phyloP scores from a whole-genome alignment of 2,797 vertebrate species.

The Hybognathus amarus region DNA sequence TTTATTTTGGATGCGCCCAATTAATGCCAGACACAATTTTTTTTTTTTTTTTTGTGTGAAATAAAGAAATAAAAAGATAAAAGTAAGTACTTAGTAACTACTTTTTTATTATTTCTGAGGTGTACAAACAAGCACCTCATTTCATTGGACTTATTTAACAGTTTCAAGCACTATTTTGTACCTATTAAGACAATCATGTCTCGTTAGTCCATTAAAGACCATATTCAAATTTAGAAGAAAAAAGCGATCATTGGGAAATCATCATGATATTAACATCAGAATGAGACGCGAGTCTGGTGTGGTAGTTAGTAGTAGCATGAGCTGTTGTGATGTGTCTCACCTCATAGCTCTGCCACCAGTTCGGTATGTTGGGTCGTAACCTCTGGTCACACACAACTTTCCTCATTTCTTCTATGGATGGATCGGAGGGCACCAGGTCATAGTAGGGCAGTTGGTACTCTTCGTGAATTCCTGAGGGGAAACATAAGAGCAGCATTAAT shows the following conservation, averaged over 20 bases:
- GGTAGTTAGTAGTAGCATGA: not conserved
- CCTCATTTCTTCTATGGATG: slow-evolving; percentile 95
- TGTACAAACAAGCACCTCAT: not conserved
- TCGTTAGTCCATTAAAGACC: not conserved
- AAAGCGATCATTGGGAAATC: not conserved
- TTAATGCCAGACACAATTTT: too few species aligned
- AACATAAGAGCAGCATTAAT: too few species aligned
- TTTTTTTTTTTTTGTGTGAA: not conserved
- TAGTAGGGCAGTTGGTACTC: slow-evolving; percentile 96
- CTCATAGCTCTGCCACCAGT: slow-evolving; percentile 98
- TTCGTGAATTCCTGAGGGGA: slow-evolving; percentile 86
- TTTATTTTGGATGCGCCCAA: too few species aligned
- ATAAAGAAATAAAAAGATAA: not conserved
- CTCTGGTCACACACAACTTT: slow-evolving; percentile 96
- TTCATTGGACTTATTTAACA: not conserved
- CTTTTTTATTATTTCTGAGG: not conserved
- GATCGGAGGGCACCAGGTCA: slow-evolving; percentile 93
- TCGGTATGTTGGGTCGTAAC: slow-evolving; percentile 91
- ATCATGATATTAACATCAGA: not conserved
- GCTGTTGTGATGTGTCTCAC: slow-evolving; percentile 66
- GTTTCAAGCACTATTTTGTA: not conserved
- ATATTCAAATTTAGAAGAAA: not conserved
- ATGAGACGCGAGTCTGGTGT: not conserved
- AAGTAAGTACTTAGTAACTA: too few species aligned
- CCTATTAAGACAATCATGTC: not conserved